Conservation (phyloP, 1,140 invertebrate genomes). For the Aphis craccivora region DNA sequence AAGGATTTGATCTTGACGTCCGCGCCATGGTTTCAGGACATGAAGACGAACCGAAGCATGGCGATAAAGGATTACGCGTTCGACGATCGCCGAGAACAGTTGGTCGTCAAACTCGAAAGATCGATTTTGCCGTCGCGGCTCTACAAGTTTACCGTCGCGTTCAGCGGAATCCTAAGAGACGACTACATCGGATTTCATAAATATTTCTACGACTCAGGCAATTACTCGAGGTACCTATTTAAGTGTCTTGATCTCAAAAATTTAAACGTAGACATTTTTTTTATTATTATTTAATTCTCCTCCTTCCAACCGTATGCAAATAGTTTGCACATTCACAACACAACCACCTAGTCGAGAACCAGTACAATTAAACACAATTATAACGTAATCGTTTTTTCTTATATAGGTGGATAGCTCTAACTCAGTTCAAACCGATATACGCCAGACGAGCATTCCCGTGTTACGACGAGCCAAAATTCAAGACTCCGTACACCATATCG, state of each 20-base stretch:
- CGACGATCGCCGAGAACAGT: conserved; percentile 37
- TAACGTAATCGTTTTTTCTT: conserved; percentile 16
- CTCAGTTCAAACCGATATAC: conserved; percentile 71
- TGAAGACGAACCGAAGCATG: neutral
- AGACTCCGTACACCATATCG: conserved; percentile 68
- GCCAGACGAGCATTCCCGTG: conserved; percentile 73
- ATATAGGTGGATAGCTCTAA: conserved; percentile 67
- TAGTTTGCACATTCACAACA: neutral
- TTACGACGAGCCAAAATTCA: conserved; percentile 74
- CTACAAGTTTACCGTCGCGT: conserved; percentile 54
- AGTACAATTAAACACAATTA: neutral
- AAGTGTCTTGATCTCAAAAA: no score
- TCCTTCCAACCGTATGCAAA: rapidly evolving
- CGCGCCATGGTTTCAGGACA: neutral
- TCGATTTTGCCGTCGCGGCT: conserved; percentile 63
- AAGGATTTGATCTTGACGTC: conserved; percentile 27
- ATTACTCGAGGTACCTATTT: neutral
- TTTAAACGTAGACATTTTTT: neutral
- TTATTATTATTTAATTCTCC: neutral
- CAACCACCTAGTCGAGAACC: neutral
- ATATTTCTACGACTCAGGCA: neutral
- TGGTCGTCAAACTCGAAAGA: conserved; percentile 62
- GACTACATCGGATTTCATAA: conserved; percentile 34
- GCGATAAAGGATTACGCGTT: neutral
- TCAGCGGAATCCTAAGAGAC: neutral